phyloP scores from a whole-genome alignment of 2,113 vertebrate species.

The Alaudala cheleensis region DNA sequence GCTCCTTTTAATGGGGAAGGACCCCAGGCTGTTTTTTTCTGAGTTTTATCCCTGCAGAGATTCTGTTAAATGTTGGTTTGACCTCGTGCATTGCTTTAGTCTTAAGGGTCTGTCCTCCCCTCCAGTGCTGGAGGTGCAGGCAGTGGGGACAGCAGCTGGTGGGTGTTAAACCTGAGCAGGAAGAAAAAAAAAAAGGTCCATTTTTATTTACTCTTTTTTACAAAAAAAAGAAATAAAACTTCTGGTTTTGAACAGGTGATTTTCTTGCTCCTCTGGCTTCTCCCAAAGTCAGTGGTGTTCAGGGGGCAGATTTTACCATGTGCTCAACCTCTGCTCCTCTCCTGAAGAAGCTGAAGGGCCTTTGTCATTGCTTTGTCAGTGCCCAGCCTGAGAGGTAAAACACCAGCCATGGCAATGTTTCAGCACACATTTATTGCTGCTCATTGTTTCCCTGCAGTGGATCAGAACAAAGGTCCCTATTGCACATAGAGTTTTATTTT shows the following conservation, averaged over 20 bases:
- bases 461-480: constrained; percentile 46
- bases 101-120: neutral
- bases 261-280: neutral
- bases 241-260: neutral
- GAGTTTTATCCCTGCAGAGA: neutral
- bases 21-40: neutral
- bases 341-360: neutral
- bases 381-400: neutral
- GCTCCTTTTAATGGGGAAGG: neutral
- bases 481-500: constrained; percentile 59
- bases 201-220: constrained; percentile 39
- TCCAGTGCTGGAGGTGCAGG: neutral
- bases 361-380: neutral
- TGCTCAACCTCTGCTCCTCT: neutral
- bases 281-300: neutral
- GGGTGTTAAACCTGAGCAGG: neutral
- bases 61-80: neutral
- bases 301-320: accelerated
- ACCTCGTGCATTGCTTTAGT: neutral
- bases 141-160: neutral
- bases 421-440: constrained; percentile 74
- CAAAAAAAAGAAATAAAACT: constrained; percentile 23
- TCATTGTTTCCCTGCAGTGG: constrained; percentile 63
- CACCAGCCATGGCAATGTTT: neutral
- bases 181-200: neutral